These are phyloP conservation scores for Drosophila prosaltans DNA, from an alignment of 1,140 invertebrate species.

Conservation along the genomic window DNA sequence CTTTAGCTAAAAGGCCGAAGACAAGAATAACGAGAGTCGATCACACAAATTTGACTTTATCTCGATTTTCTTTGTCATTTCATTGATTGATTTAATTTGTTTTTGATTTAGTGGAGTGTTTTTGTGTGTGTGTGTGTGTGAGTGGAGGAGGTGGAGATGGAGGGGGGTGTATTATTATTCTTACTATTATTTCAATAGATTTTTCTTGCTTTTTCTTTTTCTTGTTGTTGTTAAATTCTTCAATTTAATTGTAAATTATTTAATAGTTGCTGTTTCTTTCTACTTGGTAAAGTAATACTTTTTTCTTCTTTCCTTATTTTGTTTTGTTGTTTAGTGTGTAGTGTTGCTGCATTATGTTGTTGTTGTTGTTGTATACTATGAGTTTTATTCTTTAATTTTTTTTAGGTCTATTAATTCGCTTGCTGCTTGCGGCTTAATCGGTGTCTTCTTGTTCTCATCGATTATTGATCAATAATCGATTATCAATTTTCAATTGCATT, in stretches of 20 bases:
- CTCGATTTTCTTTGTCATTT: no score
- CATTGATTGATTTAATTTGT: no score
- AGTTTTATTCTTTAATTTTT: conserved; percentile 32
- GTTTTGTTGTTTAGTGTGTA: conserved; percentile 12
- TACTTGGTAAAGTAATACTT: conserved; percentile 80
- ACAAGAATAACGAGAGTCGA: conserved; percentile 3
- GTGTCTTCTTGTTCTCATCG: conserved; percentile 55
- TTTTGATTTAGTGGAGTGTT: no score
- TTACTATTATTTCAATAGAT: conserved; percentile 6
- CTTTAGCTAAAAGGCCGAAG: no score
- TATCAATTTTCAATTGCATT: conserved; percentile 11
- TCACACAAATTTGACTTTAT: neutral
- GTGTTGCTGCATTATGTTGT: conserved; percentile 8
- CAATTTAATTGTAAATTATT: conserved; percentile 62
- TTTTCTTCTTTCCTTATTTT: conserved; percentile 46
- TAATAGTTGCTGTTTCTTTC: conserved; percentile 44
- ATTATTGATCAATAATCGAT: conserved; percentile 3
- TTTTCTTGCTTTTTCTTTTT: conserved; percentile 16
- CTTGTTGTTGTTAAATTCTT: conserved; percentile 45
- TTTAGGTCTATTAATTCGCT: conserved; percentile 75
- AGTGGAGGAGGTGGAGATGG: no score
- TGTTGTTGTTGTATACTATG: conserved; percentile 23
- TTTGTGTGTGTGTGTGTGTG: no score
- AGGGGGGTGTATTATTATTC: neutral
- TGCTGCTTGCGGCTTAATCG: conserved; percentile 61